A percentile compares a stretch with the other conserved stretches of the same genome.
Conservation (phyloP, 2,888 invertebrate species). For the Plusia festucae region DNA sequence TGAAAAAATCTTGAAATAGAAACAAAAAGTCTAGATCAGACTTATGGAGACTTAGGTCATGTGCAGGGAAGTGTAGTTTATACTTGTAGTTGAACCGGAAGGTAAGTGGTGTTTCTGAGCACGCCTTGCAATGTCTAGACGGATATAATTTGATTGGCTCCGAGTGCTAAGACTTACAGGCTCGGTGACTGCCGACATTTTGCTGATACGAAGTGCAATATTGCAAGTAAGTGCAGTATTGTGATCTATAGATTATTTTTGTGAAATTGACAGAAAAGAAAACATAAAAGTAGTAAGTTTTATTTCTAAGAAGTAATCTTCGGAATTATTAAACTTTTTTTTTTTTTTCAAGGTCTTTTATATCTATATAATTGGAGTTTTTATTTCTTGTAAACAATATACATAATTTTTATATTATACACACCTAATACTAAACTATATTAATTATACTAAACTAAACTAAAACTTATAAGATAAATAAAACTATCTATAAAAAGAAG, state of each 20-base stretch:
- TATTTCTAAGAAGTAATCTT: no score
- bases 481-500: no score
- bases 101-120: neutral
- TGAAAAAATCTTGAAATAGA: neutral
- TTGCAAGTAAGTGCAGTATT: neutral
- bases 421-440: no score
- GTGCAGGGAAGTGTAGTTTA: neutral
- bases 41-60: neutral
- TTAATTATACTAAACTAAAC: no score
- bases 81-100: neutral
- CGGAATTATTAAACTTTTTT: no score
- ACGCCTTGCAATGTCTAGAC: constrained; percentile 4
- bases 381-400: no score
- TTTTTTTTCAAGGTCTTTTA: no score
- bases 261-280: neutral
- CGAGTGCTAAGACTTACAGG: constrained; percentile 3
- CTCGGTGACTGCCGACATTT: neutral
- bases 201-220: neutral
- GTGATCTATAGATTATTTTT: neutral
- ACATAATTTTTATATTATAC: no score
- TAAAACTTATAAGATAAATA: no score
- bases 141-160: constrained; percentile 1
- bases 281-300: no score
- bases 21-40: neutral
- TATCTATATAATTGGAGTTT: no score